Percentiles rank a stretch among this genome's conserved stretches.
These are phyloP conservation scores for Microcebus ravelobensis DNA, from an alignment of 2,113 vertebrate species.

Conservation along the genomic window DNA sequence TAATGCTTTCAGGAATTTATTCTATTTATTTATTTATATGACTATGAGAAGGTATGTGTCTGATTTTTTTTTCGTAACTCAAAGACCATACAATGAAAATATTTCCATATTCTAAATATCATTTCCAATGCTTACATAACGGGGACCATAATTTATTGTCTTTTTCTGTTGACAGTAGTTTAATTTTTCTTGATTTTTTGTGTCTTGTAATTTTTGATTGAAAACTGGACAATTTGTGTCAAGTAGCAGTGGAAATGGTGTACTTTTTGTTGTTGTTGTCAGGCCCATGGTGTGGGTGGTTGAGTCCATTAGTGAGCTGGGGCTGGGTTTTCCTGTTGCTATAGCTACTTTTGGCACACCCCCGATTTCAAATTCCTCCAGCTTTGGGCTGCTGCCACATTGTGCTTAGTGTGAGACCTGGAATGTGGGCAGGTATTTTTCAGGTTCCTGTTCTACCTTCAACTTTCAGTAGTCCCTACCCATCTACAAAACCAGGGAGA, in stretches of 20 bases:
- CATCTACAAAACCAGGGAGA: not conserved
- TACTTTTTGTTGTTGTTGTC: too few relatives aligned
- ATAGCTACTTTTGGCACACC: not conserved
- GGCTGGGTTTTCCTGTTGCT: not conserved
- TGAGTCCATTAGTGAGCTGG: not conserved
- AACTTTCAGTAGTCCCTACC: not conserved
- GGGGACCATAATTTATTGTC: not conserved
- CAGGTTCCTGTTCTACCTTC: not conserved
- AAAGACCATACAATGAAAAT: not conserved
- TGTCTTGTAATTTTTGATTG: not conserved
- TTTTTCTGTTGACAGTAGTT: constrained; percentile 4
- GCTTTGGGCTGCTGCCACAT: not conserved
- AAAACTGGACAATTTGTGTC: not conserved
- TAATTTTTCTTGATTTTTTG: not conserved
- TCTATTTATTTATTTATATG: not conserved
- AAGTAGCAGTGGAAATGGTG: not conserved
- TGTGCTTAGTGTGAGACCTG: not conserved
- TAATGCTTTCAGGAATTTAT: not conserved
- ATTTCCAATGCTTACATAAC: not conserved
- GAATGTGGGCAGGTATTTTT: not conserved
- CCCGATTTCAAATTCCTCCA: not conserved
- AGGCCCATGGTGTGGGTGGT: not conserved
- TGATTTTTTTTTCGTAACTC: not conserved
- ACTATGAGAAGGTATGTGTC: not conserved
- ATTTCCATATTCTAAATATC: not conserved